Percentiles rank a stretch among this genome's conserved stretches.
Conservation (phyloP, 2,888 invertebrate genomes). For the Amphiduros pacificus region DNA sequence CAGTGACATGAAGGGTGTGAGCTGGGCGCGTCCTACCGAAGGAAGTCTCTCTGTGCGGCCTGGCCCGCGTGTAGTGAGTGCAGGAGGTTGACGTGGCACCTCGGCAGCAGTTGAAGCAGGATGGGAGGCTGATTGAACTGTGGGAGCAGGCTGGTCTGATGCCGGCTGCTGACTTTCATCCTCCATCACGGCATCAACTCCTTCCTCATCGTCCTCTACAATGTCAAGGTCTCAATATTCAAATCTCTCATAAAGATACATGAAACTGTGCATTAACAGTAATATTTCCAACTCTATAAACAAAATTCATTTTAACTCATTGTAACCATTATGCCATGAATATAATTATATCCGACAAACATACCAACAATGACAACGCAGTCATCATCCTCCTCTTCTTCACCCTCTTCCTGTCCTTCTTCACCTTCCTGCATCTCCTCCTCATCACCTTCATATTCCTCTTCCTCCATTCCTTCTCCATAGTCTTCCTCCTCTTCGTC, state of each 20-base stretch:
- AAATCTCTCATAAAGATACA: too few relatives aligned
- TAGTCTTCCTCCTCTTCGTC: slow-evolving; percentile 9
- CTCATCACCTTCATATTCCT: slow-evolving; percentile 27
- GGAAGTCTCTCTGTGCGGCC: neutral
- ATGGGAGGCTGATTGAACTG: neutral
- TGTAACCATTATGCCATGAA: too few relatives aligned
- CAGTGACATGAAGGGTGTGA: slow-evolving; percentile 51
- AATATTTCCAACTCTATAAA: too few relatives aligned
- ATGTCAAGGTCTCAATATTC: neutral
- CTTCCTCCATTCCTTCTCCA: too few relatives aligned
- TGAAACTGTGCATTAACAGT: too few relatives aligned
- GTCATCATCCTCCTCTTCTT: slow-evolving; percentile 15
- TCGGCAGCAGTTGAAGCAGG: neutral
- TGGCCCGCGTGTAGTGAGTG: neutral
- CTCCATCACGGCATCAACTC: slow-evolving; percentile 1
- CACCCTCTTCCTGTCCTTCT: slow-evolving; percentile 12
- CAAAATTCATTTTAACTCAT: too few relatives aligned
- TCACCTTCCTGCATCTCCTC: neutral
- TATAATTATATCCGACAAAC: too few relatives aligned
- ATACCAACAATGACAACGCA: slow-evolving; percentile 14
- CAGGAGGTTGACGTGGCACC: neutral
- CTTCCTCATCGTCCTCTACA: slow-evolving; percentile 15
- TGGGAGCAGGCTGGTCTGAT: neutral
- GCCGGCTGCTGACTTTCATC: neutral
- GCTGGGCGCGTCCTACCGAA: slow-evolving; percentile 31